Evolutionary conservation across 2,113 vertebrate genomes (phyloP).

Genomic region (Dipodomys stephensi): DNA sequence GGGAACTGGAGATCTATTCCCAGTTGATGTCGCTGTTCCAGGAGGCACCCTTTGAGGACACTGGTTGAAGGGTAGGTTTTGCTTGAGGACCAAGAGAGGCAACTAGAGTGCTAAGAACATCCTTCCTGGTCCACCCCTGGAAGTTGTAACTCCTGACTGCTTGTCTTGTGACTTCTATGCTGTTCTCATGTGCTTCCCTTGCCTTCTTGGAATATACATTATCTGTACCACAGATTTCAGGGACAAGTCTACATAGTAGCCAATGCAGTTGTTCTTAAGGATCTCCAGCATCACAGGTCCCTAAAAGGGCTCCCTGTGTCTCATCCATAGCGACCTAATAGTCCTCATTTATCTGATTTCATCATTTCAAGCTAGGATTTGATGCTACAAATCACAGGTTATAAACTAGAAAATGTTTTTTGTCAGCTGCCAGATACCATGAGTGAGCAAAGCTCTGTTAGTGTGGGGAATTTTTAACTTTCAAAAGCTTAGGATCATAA

Average conservation of each 20-base stretch:
- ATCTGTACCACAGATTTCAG: background rate
- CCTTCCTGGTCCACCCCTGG: too few relatives aligned
- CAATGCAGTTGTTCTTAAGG: background rate
- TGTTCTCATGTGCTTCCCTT: background rate
- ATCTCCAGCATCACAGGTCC: background rate
- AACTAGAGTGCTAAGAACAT: too few relatives aligned
- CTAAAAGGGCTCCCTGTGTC: background rate
- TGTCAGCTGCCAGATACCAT: background rate
- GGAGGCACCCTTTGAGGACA: background rate
- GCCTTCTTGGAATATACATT: background rate
- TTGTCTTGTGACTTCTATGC: background rate
- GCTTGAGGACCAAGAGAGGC: background rate
- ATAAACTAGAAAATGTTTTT: background rate
- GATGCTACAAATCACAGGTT: background rate
- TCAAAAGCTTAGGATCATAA: background rate
- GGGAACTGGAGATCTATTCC: background rate
- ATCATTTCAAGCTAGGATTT: background rate
- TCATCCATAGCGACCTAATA: background rate
- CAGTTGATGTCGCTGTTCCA: background rate
- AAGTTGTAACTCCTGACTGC: background rate
- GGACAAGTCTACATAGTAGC: background rate
- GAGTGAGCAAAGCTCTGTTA: background rate
- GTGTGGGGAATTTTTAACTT: background rate
- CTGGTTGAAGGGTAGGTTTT: background rate
- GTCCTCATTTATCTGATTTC: background rate